phyloP scores from a whole-genome alignment of 2,797 vertebrate species.

The Podarcis siculus region DNA sequence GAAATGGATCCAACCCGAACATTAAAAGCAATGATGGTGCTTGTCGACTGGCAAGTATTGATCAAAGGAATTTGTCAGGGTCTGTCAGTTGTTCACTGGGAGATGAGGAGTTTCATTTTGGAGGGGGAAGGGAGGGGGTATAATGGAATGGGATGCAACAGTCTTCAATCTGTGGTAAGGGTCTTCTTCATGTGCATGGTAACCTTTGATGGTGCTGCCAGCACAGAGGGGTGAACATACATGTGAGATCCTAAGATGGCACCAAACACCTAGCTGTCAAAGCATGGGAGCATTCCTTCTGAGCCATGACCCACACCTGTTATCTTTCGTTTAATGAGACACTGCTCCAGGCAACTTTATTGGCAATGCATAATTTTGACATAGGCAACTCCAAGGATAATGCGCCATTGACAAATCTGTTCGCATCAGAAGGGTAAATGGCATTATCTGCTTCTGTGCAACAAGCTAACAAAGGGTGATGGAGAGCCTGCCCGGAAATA shows the following conservation, averaged over 20 bases:
- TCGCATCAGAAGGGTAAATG: constrained; percentile 5
- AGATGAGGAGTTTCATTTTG: not conserved
- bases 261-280: not conserved
- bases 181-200: too few species aligned
- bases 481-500: not conserved
- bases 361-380: not conserved
- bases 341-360: not conserved
- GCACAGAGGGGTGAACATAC: too few species aligned
- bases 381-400: not conserved
- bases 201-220: not conserved
- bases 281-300: not conserved
- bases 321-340: not conserved
- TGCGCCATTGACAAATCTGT: not conserved
- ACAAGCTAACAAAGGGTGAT: not conserved
- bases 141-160: not conserved
- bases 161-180: not conserved
- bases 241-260: not conserved
- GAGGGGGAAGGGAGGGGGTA: not conserved
- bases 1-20: not conserved
- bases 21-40: not conserved
- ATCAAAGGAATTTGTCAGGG: not conserved
- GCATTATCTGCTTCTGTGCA: not conserved
- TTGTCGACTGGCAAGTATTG: not conserved
- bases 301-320: not conserved
- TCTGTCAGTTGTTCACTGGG: not conserved